Conservation (phyloP, 35 echinoderm and acorn worm species). For the Hemicentrotus pulcherrimus region DNA sequence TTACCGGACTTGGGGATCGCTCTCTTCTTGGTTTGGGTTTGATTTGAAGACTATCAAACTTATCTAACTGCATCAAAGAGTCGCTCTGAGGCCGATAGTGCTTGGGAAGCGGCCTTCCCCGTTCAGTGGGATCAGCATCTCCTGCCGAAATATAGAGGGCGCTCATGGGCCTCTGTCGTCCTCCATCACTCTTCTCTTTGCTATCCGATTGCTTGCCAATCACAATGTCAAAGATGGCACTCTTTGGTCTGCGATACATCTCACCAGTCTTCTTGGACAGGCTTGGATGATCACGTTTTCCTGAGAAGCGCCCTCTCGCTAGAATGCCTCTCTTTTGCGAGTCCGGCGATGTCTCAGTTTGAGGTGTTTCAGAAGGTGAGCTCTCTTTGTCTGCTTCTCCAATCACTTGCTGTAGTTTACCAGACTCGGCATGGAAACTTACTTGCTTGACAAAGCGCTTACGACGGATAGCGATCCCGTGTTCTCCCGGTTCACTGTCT, state of each 20-base stretch:
- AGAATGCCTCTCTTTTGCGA: constrained; percentile 28
- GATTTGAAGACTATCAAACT: constrained; percentile 47
- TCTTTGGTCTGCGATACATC: constrained; percentile 46
- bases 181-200: neutral
- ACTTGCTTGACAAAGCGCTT: constrained; percentile 27
- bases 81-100: constrained; percentile 48
- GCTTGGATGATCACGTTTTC: constrained; percentile 45
- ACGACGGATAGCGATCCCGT: neutral
- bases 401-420: constrained; percentile 14
- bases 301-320: constrained; percentile 22
- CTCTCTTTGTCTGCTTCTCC: constrained; percentile 1
- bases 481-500: neutral
- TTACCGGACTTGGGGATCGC: constrained; percentile 47
- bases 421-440: constrained; percentile 24
- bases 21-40: constrained; percentile 33
- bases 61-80: constrained; percentile 43
- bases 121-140: neutral
- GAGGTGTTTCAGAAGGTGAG: neutral
- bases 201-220: neutral
- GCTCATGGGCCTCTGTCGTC: neutral
- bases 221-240: neutral
- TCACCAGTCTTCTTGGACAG: constrained; percentile 41
- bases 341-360: neutral
- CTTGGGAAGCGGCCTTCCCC: neutral
- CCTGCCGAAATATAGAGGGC: constrained; percentile 16